phyloP scores from a whole-genome alignment of 2,113 vertebrate species.

The Romanogobio albipinnatus region DNA sequence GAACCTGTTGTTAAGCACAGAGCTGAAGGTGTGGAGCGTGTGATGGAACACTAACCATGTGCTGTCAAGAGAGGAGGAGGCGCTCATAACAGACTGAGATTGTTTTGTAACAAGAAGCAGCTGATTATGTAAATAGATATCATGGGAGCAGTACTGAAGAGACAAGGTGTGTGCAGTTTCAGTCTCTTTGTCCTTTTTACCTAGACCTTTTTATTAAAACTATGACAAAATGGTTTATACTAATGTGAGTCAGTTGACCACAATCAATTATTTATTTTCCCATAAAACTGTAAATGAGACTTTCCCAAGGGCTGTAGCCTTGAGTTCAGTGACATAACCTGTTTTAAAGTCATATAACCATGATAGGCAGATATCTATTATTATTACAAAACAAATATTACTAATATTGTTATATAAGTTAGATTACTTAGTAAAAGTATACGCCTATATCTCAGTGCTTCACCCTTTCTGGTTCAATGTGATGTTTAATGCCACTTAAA shows the following conservation, averaged over 20 bases:
- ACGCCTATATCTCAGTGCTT: background rate
- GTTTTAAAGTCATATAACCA: background rate
- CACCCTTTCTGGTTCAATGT: background rate
- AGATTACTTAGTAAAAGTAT: background rate
- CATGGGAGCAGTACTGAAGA: constrained; percentile 39
- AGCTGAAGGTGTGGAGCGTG: background rate
- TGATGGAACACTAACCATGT: background rate
- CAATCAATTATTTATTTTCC: background rate
- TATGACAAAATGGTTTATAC: background rate
- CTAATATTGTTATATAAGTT: background rate
- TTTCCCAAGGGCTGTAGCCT: background rate
- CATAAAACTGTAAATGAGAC: background rate
- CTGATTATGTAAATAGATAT: constrained; percentile 43
- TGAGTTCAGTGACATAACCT: background rate
- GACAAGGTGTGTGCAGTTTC: background rate
- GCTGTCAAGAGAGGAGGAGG: background rate
- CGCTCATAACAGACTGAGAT: constrained; percentile 1
- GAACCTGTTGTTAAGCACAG: background rate
- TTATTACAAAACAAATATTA: background rate
- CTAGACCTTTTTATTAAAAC: background rate
- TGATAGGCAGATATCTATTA: background rate
- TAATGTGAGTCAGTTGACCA: background rate
- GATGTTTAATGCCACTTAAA: background rate
- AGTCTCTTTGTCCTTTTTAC: background rate
- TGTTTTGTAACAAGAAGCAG: constrained; percentile 43